Evolutionary conservation across 64 coral and sea anemone genomes (phyloP).

Genomic region (Stichodactyla mertensii): DNA sequence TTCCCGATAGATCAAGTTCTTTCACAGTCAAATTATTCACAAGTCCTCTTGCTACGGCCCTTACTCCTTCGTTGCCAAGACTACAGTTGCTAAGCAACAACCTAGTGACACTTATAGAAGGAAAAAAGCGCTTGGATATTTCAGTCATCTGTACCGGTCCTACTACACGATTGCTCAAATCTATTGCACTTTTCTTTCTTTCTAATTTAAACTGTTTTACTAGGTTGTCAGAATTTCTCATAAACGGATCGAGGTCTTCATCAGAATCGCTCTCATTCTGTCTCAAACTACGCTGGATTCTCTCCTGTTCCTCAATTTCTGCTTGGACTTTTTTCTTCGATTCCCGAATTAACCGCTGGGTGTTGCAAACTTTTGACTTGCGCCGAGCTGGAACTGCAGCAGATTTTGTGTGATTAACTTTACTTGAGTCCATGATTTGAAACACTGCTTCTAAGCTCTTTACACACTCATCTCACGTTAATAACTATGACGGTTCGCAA

Average conservation of each 20-base stretch:
- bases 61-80: slow-evolving; percentile 63
- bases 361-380: slow-evolving; percentile 1
- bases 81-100: slow-evolving; percentile 43
- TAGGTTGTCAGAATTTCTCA: slow-evolving; percentile 29
- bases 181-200: slow-evolving; percentile 20
- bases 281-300: neutral
- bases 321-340: neutral
- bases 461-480: neutral
- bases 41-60: slow-evolving; percentile 44
- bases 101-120: slow-evolving; percentile 25
- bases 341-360: neutral
- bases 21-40: slow-evolving; percentile 26
- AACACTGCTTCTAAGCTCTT: neutral
- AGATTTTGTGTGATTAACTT: neutral
- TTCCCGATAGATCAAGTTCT: slow-evolving; percentile 54
- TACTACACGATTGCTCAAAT: slow-evolving; percentile 30
- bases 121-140: slow-evolving; percentile 23
- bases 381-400: no score
- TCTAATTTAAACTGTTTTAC: slow-evolving; percentile 50
- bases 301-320: neutral
- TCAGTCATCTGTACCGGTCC: slow-evolving; percentile 8
- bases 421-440: neutral
- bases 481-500: neutral
- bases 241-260: neutral
- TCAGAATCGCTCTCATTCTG: neutral